These are phyloP conservation scores for Callinectes sapidus DNA, from an alignment of 2,888 invertebrate species.

Conservation along the genomic window DNA sequence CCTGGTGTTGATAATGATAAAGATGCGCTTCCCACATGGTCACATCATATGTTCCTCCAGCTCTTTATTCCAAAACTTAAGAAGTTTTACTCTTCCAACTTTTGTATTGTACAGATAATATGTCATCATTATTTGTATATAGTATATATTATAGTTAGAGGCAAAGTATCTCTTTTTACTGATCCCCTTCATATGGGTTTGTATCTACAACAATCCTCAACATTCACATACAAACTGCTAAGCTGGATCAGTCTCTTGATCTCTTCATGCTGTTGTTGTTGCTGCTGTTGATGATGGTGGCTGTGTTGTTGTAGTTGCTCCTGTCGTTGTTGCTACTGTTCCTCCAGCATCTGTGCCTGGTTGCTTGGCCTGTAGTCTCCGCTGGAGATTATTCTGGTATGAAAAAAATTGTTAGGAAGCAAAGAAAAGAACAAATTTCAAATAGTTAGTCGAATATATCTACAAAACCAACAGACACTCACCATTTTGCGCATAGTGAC, in stretches of 20 bases:
- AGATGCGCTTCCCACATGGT: slow-evolving; percentile 65
- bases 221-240: background rate
- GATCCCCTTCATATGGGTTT: background rate
- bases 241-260: background rate
- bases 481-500: slow-evolving; percentile 57
- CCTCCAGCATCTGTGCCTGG: background rate
- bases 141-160: slow-evolving; percentile 42
- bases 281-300: background rate
- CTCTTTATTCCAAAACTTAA: slow-evolving; percentile 46
- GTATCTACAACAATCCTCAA: background rate
- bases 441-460: background rate
- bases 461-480: background rate
- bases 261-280: background rate
- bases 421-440: background rate
- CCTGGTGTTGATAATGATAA: slow-evolving; percentile 44
- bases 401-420: background rate
- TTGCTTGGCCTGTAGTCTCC: slow-evolving; percentile 22
- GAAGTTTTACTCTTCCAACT: slow-evolving; percentile 66
- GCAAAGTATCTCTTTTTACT: background rate
- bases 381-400: background rate
- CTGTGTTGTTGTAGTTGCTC: background rate
- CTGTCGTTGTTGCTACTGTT: background rate
- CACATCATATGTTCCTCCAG: slow-evolving; percentile 58
- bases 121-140: slow-evolving; percentile 67
- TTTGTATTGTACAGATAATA: slow-evolving; percentile 68